phyloP scores from a whole-genome alignment of 2,113 vertebrate species.

The Pelusios castaneus region DNA sequence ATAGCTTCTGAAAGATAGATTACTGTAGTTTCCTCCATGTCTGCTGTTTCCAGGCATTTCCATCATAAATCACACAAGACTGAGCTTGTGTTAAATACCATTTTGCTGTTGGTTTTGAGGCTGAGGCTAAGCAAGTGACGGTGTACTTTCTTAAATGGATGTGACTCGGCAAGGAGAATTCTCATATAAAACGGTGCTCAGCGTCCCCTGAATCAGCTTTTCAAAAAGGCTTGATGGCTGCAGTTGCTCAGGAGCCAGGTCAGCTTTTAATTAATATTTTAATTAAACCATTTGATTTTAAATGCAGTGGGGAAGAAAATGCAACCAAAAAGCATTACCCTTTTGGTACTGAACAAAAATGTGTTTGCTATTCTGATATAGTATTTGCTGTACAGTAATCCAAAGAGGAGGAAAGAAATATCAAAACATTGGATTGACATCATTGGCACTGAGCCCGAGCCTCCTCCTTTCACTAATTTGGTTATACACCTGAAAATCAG shows the following conservation, averaged over 20 bases:
- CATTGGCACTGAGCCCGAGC: background rate
- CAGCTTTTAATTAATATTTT: constrained; percentile 24
- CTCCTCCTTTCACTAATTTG: background rate
- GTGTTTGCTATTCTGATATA: background rate
- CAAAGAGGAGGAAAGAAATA: background rate
- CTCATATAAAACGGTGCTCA: background rate
- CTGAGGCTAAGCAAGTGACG: background rate
- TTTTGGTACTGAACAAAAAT: background rate
- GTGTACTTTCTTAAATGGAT: background rate
- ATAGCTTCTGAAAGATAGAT: background rate
- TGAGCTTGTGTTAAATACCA: background rate
- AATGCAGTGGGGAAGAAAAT: background rate
- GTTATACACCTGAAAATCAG: background rate
- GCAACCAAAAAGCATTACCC: background rate
- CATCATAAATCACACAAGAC: background rate
- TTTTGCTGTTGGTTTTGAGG: background rate
- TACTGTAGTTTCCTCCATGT: background rate
- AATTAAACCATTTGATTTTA: constrained; percentile 20
- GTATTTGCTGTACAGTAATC: background rate
- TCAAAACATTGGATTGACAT: fast-evolving
- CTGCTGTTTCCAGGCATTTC: background rate
- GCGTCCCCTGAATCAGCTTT: background rate
- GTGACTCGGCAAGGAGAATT: background rate
- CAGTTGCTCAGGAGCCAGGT: background rate
- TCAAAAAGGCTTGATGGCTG: background rate